These are phyloP conservation scores for Lordiphosa fenestrarum DNA, from an alignment of 2,888 invertebrate genomes.

Conservation along the genomic window DNA sequence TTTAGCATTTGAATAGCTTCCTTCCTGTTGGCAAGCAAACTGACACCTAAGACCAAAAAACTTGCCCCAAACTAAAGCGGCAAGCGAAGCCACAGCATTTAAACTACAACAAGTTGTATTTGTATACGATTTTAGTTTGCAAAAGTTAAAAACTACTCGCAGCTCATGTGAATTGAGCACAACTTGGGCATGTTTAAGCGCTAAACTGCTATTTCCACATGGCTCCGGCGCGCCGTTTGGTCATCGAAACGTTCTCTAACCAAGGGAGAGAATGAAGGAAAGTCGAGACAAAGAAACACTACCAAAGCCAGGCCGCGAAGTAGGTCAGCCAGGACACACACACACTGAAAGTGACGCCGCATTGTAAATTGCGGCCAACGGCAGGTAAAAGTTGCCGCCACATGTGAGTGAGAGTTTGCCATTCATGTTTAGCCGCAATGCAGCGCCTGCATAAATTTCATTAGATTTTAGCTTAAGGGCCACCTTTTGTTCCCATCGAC, in stretches of 20 bases:
- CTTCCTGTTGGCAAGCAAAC: conserved; percentile 61
- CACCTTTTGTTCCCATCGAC: conserved; percentile 38
- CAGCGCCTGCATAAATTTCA: conserved; percentile 73
- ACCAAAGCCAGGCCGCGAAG: conserved; percentile 35
- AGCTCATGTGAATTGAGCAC: conserved; percentile 40
- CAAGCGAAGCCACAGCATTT: conserved; percentile 38
- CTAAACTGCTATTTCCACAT: conserved; percentile 73
- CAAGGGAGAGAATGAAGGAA: conserved; percentile 8
- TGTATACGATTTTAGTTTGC: conserved; percentile 46
- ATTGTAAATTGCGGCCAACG: conserved; percentile 55
- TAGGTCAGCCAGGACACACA: conserved; percentile 45
- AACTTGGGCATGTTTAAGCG: conserved; percentile 70
- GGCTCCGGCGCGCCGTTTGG: conserved; percentile 55
- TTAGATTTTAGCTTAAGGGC: conserved; percentile 64
- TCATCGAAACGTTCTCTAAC: conserved; percentile 64
- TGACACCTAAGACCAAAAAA: conserved; percentile 49
- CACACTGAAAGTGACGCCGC: conserved; percentile 25
- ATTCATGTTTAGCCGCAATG: conserved; percentile 65
- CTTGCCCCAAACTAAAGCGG: neutral
- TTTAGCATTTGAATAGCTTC: conserved; percentile 73
- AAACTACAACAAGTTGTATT: conserved; percentile 37
- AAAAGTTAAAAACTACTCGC: conserved; percentile 45
- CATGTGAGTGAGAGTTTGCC: conserved; percentile 35
- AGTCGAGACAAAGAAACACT: conserved; percentile 55
- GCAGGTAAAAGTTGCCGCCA: conserved; percentile 61